A percentile compares a stretch with the other conserved stretches of the same genome.
phyloP scores from a whole-genome alignment of 30 jellyfish, hydroid and myxozoan genomes.

The Turritopsis dohrnii region DNA sequence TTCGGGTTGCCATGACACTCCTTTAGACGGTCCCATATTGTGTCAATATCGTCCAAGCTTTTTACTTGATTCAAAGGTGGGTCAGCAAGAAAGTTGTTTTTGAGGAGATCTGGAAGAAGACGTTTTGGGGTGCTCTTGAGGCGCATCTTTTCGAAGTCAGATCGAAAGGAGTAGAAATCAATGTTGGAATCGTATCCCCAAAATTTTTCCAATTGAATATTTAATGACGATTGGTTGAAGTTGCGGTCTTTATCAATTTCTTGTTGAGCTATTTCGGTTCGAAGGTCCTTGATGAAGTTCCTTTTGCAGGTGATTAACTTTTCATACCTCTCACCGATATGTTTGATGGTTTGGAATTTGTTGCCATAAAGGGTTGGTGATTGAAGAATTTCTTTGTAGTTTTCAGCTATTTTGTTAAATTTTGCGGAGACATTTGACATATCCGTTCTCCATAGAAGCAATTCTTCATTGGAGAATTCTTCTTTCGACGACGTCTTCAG shows the following conservation, averaged over 20 bases:
- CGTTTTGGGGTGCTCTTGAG: too few relatives aligned
- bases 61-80: not conserved
- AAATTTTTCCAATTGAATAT: too few relatives aligned
- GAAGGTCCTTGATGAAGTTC: not conserved
- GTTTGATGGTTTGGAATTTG: slow-evolving; percentile 1
- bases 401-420: too few relatives aligned
- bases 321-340: slow-evolving; percentile 13
- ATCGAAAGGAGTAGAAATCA: too few relatives aligned
- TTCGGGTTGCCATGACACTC: not conserved
- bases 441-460: too few relatives aligned
- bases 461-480: slow-evolving; percentile 1
- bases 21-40: slow-evolving; percentile 9
- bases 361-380: not conserved
- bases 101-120: too few relatives aligned
- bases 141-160: too few relatives aligned
- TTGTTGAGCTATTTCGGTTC: not conserved
- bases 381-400: not conserved
- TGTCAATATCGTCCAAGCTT: too few relatives aligned
- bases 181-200: too few relatives aligned
- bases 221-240: not conserved
- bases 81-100: too few relatives aligned
- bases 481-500: not conserved
- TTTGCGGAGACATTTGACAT: too few relatives aligned
- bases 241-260: not conserved
- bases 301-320: not conserved